Evolutionary conservation across 2,113 vertebrate genomes (phyloP).

Genomic region (Hemicordylus capensis): DNA sequence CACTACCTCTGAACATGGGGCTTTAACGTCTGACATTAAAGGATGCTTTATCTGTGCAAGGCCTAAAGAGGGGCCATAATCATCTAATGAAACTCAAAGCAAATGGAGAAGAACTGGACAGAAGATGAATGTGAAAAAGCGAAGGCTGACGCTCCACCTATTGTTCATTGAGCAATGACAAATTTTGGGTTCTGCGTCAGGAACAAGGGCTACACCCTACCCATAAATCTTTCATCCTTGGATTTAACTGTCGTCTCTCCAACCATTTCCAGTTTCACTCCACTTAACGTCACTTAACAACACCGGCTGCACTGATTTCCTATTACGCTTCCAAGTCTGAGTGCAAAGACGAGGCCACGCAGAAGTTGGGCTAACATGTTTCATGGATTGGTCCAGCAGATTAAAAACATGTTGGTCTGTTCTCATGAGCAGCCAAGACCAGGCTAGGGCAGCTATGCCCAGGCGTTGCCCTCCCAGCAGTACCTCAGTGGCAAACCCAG

Average conservation of each 20-base stretch:
- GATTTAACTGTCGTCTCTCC: conserved; percentile 69
- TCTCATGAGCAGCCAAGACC: no score
- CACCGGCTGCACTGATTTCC: not conserved
- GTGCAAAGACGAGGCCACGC: not conserved
- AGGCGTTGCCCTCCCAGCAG: no score
- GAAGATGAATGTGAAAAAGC: conserved; percentile 67
- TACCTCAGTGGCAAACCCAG: no score
- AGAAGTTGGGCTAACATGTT: not conserved
- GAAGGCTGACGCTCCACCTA: conserved; percentile 63
- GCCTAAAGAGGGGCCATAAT: conserved; percentile 60
- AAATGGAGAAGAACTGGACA: conserved; percentile 72
- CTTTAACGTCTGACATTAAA: no score
- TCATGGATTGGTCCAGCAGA: no score
- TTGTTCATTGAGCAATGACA: conserved; percentile 69
- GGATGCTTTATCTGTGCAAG: not conserved
- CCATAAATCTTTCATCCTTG: conserved; percentile 73
- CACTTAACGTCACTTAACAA: conserved; percentile 59
- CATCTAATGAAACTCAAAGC: conserved; percentile 56
- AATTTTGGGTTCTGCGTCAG: conserved; percentile 72
- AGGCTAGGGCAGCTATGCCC: no score
- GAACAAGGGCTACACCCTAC: conserved; percentile 71
- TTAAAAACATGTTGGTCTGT: no score
- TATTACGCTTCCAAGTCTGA: not conserved
- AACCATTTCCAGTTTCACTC: conserved; percentile 73
- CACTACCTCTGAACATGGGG: no score